Evolutionary conservation across 2,888 invertebrate species (phyloP), one percentile per base, ranked within the genome.

Genomic region (Stenoptilia bipunctidactyla): DNA sequence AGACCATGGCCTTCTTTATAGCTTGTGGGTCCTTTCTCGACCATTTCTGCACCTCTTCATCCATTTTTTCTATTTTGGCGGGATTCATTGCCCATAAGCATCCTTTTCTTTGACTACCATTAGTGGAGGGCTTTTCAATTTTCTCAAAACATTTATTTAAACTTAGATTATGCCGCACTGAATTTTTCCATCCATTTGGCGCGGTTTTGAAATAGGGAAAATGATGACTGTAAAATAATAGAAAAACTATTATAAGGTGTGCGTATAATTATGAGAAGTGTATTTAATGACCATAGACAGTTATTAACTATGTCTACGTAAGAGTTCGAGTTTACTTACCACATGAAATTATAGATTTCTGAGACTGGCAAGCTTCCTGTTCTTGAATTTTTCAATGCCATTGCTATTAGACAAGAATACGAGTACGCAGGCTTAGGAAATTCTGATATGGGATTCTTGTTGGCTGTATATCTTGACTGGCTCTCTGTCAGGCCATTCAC

Each of bases 151-250:
- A 98, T 79, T 98, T 98, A 82, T 98, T 98, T 54, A 98, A 76
- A 51, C 97, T 97, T 52, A 98, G 85, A 83, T 98, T 98, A 70
- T 98, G 98, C 51, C 98, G 87, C 1, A 98, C 98, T 2, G 98
- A 98, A 70, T 98, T 98, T 80, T 98, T 98, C 98, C 98, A 98
- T 12, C 98, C 98, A 65, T 93, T 95, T 14, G 97, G 98, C 8
- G 98, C 98, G 1, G 96, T 97, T 82, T 97, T 97, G 72, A 98
- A 98, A 72, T 97, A 98, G 0, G 98, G 98, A 67, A 98, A 98
- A 71, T 98, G 97, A 74, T 96, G 94, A 70, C 94, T 94, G 86
- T 8, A 20, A 20, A 20, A 20, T 20, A 45, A 89, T 12, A 38
- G 44, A 43, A 14, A 13, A 46, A 48, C 47, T 5, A 20, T 38